These are phyloP conservation scores for Nettapus auritus DNA, from an alignment of 2,113 vertebrate genomes.

Conservation along the genomic window DNA sequence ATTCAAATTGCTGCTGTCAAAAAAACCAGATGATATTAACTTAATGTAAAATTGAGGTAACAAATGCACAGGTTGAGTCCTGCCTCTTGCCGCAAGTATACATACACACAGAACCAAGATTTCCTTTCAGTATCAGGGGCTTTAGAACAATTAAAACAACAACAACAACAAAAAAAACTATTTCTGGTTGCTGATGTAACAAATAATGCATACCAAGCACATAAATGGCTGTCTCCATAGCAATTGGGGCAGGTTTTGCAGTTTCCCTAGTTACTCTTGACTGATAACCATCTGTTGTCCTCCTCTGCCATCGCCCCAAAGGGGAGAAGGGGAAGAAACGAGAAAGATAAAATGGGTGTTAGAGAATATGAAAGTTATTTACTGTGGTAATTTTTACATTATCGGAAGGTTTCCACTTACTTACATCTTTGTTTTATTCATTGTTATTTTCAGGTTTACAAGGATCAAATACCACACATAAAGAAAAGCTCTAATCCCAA, in stretches of 20 bases:
- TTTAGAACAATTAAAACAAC: not conserved
- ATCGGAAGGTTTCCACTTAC: not conserved
- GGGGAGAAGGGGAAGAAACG: conserved; percentile 43
- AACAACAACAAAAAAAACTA: not conserved
- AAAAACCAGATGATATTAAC: not conserved
- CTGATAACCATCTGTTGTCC: conserved; percentile 80
- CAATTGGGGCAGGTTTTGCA: conserved; percentile 76
- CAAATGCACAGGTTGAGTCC: not conserved
- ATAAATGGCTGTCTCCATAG: conserved; percentile 83
- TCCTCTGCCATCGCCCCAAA: conserved; percentile 58
- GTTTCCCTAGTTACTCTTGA: conserved; percentile 84
- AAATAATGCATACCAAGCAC: conserved; percentile 75
- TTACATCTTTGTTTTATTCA: not conserved
- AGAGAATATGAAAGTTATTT: conserved; percentile 48
- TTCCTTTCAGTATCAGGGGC: not conserved
- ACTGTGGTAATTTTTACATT: not conserved
- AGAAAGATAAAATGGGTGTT: conserved; percentile 54
- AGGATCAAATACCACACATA: not conserved
- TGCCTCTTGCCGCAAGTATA: not conserved
- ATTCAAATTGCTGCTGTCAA: not conserved
- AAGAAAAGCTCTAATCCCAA: not conserved
- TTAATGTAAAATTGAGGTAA: not conserved
- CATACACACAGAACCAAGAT: not conserved
- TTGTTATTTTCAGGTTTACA: not conserved
- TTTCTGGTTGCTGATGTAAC: conserved; percentile 71